Percentiles rank a stretch among this genome's conserved stretches.
phyloP scores from a whole-genome alignment of 2,113 vertebrate genomes.

The Gorilla gorilla region DNA sequence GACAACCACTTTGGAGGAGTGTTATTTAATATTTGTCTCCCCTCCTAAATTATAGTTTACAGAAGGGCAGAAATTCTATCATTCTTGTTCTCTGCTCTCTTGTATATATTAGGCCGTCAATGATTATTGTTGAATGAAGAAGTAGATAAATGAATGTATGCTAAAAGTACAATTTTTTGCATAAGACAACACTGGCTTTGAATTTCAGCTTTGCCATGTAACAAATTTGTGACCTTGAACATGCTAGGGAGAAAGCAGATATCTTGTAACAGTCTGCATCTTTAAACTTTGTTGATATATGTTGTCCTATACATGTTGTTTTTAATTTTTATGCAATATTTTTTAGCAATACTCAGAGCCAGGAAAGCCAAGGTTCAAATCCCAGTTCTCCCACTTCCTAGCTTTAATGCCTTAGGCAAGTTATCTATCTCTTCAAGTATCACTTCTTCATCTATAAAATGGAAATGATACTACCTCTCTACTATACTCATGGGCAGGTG shows the following conservation, averaged over 20 bases:
- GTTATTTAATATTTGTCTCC: conserved; percentile 23
- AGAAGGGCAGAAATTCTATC: not conserved
- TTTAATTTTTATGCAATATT: not conserved
- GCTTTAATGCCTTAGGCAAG: not conserved
- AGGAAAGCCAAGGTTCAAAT: not conserved
- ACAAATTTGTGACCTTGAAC: not conserved
- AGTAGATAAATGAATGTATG: not conserved
- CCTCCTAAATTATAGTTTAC: not conserved
- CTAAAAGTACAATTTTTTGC: not conserved
- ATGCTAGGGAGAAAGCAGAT: not conserved
- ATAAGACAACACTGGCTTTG: not conserved
- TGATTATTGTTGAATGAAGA: not conserved
- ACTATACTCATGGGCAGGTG: not conserved
- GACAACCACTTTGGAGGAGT: not conserved
- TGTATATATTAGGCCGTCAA: not conserved
- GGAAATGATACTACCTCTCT: not conserved
- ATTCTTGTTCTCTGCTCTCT: not conserved
- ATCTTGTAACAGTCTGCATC: not conserved
- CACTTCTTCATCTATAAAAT: not conserved
- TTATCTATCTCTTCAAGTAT: not conserved
- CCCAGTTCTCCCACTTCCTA: not conserved
- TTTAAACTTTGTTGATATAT: not conserved
- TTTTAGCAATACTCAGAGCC: not conserved
- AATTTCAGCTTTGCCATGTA: not conserved
- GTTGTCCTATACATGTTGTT: not conserved